Evolutionary conservation across 2,113 vertebrate genomes (phyloP).

Genomic region (Perccottus glenii): DNA sequence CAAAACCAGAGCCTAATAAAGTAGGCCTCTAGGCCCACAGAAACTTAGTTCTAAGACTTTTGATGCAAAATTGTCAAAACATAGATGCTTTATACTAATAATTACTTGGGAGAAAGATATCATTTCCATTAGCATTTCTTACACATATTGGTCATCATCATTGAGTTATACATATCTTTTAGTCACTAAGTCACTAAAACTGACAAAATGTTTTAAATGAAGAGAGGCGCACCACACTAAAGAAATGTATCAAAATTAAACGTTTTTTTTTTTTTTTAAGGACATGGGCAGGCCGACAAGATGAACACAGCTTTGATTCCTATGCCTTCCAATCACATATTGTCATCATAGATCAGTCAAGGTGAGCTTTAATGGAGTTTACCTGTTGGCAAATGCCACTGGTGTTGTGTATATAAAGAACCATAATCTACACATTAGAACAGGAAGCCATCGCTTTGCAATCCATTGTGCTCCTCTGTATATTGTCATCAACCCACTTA

Average conservation of each 20-base stretch:
- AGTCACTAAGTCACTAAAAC: too few species aligned
- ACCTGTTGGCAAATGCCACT: constrained; percentile 69
- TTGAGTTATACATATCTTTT: constrained; percentile 71
- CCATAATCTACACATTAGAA: constrained; percentile 53
- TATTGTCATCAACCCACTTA: constrained; percentile 46
- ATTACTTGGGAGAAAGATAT: constrained; percentile 20
- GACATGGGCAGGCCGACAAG: constrained; percentile 51
- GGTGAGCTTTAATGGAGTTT: constrained; percentile 69
- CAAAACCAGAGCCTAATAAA: constrained; percentile 73
- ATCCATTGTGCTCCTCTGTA: constrained; percentile 38
- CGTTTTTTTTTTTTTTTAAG: too few species aligned
- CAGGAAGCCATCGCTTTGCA: constrained; percentile 47
- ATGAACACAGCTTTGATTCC: constrained; percentile 70
- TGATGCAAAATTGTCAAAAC: constrained; percentile 53
- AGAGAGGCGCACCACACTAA: too few species aligned
- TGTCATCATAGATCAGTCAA: constrained; percentile 76
- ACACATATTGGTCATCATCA: constrained; percentile 77
- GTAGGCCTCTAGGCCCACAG: constrained; percentile 54
- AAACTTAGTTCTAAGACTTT: constrained; percentile 49
- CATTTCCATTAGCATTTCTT: constrained; percentile 62
- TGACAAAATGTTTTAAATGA: too few species aligned
- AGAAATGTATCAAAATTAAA: too few species aligned
- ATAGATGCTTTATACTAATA: constrained; percentile 43
- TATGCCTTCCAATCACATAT: constrained; percentile 70
- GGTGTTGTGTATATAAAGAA: constrained; percentile 61